Percentiles rank a stretch among this genome's conserved stretches.
Conservation (phyloP, 2,888 invertebrate genomes). For the Oscheius sp. region DNA sequence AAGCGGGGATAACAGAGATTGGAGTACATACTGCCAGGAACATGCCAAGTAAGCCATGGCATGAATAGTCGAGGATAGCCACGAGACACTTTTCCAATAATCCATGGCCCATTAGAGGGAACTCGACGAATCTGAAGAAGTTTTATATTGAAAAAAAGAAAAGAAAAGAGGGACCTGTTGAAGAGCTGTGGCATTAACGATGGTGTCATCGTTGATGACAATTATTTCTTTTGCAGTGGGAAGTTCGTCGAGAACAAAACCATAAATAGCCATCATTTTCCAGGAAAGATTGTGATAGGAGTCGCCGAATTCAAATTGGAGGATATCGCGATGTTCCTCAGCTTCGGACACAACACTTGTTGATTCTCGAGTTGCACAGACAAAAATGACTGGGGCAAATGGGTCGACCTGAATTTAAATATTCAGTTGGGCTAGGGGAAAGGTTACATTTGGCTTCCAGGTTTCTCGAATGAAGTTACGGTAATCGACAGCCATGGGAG, state of each 20-base stretch:
- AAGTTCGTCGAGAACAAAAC: slow-evolving; percentile 55
- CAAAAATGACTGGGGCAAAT: slow-evolving; percentile 53
- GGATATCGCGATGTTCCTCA: slow-evolving; percentile 53
- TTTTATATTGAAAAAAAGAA: not conserved
- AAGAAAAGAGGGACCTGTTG: slow-evolving; percentile 40
- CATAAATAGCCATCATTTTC: slow-evolving; percentile 69
- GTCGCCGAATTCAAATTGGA: slow-evolving; percentile 68
- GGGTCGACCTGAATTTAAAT: slow-evolving; percentile 36
- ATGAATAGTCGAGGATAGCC: slow-evolving; percentile 68
- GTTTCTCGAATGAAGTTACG: slow-evolving; percentile 62
- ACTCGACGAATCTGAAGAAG: slow-evolving; percentile 26
- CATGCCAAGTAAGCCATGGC: slow-evolving; percentile 69
- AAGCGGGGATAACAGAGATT: slow-evolving; percentile 68
- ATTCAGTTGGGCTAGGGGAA: not conserved
- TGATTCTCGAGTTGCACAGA: slow-evolving; percentile 44
- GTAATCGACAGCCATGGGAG: slow-evolving; percentile 59
- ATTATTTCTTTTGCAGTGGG: slow-evolving; percentile 54
- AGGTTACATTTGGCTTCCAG: slow-evolving; percentile 56
- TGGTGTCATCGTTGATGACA: slow-evolving; percentile 66
- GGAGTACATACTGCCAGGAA: slow-evolving; percentile 62
- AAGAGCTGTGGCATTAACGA: slow-evolving; percentile 66
- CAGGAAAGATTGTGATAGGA: slow-evolving; percentile 66
- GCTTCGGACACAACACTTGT: slow-evolving; percentile 45
- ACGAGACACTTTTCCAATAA: slow-evolving; percentile 67
- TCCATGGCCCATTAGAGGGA: slow-evolving; percentile 41